These are phyloP conservation scores for Metridium senile DNA, from an alignment of 92 coral and sea anemone genomes.

Conservation along the genomic window DNA sequence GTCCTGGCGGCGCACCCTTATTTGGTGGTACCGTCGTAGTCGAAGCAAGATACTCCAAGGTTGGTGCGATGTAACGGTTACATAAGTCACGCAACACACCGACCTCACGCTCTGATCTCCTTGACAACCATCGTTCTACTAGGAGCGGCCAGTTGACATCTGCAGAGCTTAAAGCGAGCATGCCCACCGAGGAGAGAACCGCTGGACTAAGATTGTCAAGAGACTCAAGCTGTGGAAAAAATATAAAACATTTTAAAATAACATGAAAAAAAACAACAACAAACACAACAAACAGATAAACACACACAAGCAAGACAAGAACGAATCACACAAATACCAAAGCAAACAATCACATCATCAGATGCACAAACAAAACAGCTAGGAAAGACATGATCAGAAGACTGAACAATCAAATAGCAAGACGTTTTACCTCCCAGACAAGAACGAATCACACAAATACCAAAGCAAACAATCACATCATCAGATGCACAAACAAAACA, in stretches of 20 bases:
- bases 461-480: too few species aligned
- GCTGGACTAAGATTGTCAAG: constrained; percentile 89
- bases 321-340: neutral
- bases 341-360: too few species aligned
- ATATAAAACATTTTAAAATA: too few species aligned
- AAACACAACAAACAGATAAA: too few species aligned
- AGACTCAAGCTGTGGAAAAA: constrained; percentile 72
- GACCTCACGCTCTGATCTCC: constrained; percentile 90
- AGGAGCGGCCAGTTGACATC: constrained; percentile 97
- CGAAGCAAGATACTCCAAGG: constrained; percentile 82
- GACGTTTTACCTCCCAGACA: too few species aligned
- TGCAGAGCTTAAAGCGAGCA: constrained; percentile 72
- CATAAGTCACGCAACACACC: constrained; percentile 79
- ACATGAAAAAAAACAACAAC: too few species aligned
- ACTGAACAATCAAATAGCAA: too few species aligned
- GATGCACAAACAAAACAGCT: too few species aligned
- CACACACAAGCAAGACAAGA: too few species aligned
- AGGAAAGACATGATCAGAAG: too few species aligned
- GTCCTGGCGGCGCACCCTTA: constrained; percentile 86
- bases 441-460: too few species aligned
- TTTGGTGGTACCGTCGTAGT: constrained; percentile 87
- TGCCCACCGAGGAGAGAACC: constrained; percentile 85
- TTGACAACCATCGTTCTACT: constrained; percentile 88
- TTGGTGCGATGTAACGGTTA: constrained; percentile 90
- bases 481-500: too few species aligned